Evolutionary conservation across 2,888 invertebrate genomes (phyloP), one percentile per base, ranked within the genome.

Genomic region (Zeuzera pyrina): DNA sequence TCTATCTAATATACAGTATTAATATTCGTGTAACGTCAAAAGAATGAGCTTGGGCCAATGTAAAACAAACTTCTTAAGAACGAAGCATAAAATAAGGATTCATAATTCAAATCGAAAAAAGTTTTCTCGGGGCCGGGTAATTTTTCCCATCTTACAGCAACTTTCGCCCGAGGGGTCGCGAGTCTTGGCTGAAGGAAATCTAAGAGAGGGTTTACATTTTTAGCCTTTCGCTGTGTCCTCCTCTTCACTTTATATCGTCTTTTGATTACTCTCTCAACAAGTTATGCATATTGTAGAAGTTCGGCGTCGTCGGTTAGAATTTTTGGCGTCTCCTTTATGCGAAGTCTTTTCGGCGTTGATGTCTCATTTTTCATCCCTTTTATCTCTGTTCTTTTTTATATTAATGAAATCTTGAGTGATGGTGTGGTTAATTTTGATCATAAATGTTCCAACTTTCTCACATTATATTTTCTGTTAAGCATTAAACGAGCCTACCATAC

Each of bases 91-190:
- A 81, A 78, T 79, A 81, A 79, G 76, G 77, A 79, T 78, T 78
- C 79, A 79, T 83, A 83, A 81, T 81, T 83, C 79, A 78, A 81
- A 83, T 79, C 74, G 78, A 77, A 79, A 81, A 83, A 83, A 83
- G 68, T 83, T 83, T 25, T 72, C 57, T 49, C 62, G 64, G 58
- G 57, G 59, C 68, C 54, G 63, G 62, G 81, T 79, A 83, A 81
- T 79, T 81, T 83, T 79, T 81, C 68, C 78, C 79, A 79, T 79
- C 79, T 81, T 77, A 76, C 58, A 57, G 68, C 66, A 74, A 79
- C 69, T 78, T 77, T 71, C 44, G 66, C 70, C 70, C 65, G 48
- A 73, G 72, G 74, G 74, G 74, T 76, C 73, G 72, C 55, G 59
- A 58, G 53, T 68, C 64, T 55, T 62, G 64, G 66, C 66, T 68